Evolutionary conservation across 2,888 invertebrate genomes (phyloP).

Genomic region (Peribatodes rhomboidaria): DNA sequence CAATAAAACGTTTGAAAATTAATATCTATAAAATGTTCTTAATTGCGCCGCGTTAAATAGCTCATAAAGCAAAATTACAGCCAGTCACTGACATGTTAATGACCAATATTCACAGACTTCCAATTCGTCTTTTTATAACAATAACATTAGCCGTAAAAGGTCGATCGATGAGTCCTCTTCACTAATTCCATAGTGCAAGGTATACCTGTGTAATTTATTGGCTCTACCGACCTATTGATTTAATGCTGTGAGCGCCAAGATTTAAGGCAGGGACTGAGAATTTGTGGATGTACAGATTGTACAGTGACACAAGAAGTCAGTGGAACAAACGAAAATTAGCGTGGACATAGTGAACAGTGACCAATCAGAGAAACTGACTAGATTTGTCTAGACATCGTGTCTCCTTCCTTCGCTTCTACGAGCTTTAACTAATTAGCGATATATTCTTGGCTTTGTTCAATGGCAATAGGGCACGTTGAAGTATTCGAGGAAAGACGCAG

Average conservation of each 20-base stretch:
- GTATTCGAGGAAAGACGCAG: neutral
- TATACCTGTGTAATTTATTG: conserved; percentile 60
- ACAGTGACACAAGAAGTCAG: conserved; percentile 33
- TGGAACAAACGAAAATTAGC: neutral
- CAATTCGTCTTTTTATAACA: conserved; percentile 54
- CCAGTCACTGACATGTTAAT: conserved; percentile 57
- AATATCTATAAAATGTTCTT: conserved; percentile 49
- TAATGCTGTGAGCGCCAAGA: conserved; percentile 53
- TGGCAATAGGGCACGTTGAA: neutral
- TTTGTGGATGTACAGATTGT: conserved; percentile 40
- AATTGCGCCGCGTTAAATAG: conserved; percentile 58
- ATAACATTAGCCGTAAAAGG: conserved; percentile 50
- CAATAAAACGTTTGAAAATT: conserved; percentile 24
- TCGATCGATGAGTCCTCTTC: conserved; percentile 37
- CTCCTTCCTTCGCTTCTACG: neutral
- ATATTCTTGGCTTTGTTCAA: neutral
- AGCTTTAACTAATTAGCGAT: neutral
- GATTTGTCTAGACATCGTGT: conserved; percentile 7
- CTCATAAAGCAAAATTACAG: conserved; percentile 60
- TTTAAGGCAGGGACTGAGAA: conserved; percentile 55
- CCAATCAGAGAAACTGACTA: conserved; percentile 1
- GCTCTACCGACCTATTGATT: conserved; percentile 54
- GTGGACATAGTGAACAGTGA: no score
- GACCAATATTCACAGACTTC: conserved; percentile 46
- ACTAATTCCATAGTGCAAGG: conserved; percentile 47